Conservation (phyloP, 2,888 invertebrate genomes). For the Ischnus inquisitorius region DNA sequence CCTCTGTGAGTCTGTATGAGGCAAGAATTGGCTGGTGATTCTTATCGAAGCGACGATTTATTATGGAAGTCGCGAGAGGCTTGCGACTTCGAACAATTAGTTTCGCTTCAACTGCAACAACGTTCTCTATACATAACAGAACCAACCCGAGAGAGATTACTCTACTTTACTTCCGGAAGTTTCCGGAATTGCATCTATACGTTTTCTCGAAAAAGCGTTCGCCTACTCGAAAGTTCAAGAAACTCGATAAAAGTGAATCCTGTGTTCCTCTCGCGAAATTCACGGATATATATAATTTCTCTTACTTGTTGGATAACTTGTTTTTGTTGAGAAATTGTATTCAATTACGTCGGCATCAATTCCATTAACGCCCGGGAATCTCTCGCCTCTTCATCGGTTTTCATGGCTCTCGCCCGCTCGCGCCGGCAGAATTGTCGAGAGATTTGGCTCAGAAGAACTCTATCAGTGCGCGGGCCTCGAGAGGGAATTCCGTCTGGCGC, state of each 20-base stretch:
- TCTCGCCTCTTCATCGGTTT: background rate
- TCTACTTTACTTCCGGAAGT: conserved; percentile 41
- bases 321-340: background rate
- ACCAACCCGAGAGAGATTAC: conserved; percentile 20
- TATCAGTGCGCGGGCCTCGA: background rate
- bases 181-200: background rate
- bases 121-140: conserved; percentile 5
- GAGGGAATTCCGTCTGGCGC: background rate
- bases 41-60: conserved; percentile 54
- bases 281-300: background rate
- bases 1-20: conserved; percentile 17
- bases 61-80: conserved; percentile 42
- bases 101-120: conserved; percentile 35
- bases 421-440: background rate
- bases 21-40: conserved; percentile 48
- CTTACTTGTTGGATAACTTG: too few species aligned
- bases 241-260: conserved; percentile 7
- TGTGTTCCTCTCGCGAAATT: background rate
- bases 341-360: background rate
- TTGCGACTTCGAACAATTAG: conserved; percentile 53
- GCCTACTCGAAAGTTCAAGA: conserved; percentile 2
- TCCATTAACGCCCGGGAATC: background rate
- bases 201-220: background rate
- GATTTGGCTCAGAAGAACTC: conserved; percentile 1
- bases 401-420: background rate